phyloP scores from a whole-genome alignment of 2,888 invertebrate species.

The Agonum fuliginosum region DNA sequence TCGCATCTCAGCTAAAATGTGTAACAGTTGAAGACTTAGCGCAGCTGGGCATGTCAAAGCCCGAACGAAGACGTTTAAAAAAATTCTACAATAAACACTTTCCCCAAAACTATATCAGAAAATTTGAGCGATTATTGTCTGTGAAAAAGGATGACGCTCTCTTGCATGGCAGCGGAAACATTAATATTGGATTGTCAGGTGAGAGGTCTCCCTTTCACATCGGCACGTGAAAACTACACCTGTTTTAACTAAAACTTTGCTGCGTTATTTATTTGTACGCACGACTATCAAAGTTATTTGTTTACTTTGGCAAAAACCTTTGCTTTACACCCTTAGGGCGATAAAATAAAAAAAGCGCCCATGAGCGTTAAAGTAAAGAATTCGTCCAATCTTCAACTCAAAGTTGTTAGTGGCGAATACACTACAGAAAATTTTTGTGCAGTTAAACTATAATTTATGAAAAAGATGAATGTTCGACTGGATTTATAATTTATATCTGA shows the following conservation, averaged over 20 bases:
- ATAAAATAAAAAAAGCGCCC: too few relatives aligned
- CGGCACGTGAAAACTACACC: constrained; percentile 74
- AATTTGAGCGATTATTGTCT: constrained; percentile 89
- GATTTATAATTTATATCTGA: too few relatives aligned
- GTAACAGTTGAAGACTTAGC: constrained; percentile 94
- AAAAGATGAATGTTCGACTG: too few relatives aligned
- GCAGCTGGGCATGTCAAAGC: constrained; percentile 94
- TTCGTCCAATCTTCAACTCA: too few relatives aligned
- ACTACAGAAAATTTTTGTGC: too few relatives aligned
- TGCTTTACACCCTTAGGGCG: too few relatives aligned
- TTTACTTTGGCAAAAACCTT: too few relatives aligned
- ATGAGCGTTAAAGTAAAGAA: too few relatives aligned
- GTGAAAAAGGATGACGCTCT: constrained; percentile 75
- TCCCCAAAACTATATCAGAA: constrained; percentile 93
- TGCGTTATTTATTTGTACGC: background rate
- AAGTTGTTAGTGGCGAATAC: too few relatives aligned
- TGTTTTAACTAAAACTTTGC: constrained; percentile 77
- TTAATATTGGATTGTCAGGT: constrained; percentile 71
- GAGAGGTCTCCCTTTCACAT: constrained; percentile 79
- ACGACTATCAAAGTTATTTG: too few relatives aligned
- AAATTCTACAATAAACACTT: constrained; percentile 96
- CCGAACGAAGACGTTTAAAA: constrained; percentile 94
- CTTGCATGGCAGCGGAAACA: constrained; percentile 64
- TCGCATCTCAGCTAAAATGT: constrained; percentile 93
- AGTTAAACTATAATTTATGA: too few relatives aligned